phyloP scores from a whole-genome alignment of 2,797 vertebrate genomes.

The Megaceryle alcyon region DNA sequence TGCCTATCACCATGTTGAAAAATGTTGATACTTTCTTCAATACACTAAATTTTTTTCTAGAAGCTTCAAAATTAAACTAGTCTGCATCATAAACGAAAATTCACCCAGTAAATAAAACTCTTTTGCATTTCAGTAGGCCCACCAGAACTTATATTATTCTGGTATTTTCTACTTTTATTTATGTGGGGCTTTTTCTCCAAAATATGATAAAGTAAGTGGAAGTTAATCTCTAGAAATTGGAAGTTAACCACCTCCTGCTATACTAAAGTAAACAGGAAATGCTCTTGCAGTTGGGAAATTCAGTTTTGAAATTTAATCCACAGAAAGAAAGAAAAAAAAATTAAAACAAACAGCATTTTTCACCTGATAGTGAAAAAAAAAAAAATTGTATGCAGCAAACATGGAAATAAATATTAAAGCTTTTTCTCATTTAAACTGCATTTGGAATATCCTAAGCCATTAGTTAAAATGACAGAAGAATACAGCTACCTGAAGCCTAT shows the following conservation, averaged over 20 bases:
- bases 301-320: background rate
- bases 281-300: background rate
- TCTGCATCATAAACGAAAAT: background rate
- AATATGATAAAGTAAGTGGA: background rate
- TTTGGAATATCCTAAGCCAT: constrained; percentile 49
- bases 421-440: constrained; percentile 41
- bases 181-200: background rate
- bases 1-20: constrained; percentile 45
- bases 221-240: background rate
- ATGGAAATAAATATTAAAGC: constrained; percentile 60
- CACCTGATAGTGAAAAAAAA: background rate
- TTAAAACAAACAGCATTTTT: background rate
- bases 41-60: background rate
- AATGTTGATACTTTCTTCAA: background rate
- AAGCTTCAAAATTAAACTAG: constrained; percentile 22
- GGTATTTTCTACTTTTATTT: background rate
- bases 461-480: constrained; percentile 66
- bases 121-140: background rate
- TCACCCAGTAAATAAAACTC: background rate
- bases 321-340: background rate
- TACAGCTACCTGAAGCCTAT: constrained; percentile 62
- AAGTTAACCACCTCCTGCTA: background rate
- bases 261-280: background rate
- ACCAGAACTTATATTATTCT: background rate
- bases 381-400: background rate